Evolutionary conservation across 2,113 vertebrate species (phyloP).

Genomic region (Motacilla alba): DNA sequence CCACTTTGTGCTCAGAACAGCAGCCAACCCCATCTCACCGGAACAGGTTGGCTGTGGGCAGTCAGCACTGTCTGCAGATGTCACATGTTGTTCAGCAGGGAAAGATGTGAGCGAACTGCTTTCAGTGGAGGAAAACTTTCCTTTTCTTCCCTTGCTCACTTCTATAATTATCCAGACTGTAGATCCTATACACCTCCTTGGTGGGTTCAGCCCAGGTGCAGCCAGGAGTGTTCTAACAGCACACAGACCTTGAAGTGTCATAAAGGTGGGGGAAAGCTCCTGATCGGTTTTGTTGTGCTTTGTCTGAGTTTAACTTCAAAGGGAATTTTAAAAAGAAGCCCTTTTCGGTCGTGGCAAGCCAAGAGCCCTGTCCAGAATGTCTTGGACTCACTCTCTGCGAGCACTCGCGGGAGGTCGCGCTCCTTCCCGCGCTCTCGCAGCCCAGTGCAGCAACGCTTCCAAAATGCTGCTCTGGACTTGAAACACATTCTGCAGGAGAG

Average conservation of each 20-base stretch:
- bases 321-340: neutral
- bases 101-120: neutral
- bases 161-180: neutral
- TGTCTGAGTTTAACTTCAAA: neutral
- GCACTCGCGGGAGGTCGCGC: neutral
- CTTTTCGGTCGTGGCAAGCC: neutral
- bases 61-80: neutral
- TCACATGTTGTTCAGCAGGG: neutral
- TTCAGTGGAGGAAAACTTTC: neutral
- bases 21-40: neutral
- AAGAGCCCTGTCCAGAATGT: neutral
- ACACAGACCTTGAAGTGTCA: neutral
- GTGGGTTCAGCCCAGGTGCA: neutral
- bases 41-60: neutral
- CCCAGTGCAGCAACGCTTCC: fast-evolving
- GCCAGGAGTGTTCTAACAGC: neutral
- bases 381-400: neutral
- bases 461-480: neutral
- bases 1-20: neutral
- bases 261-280: neutral
- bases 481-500: neutral
- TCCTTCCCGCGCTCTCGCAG: fast-evolving
- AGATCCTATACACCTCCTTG: neutral
- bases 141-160: neutral
- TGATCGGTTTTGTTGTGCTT: neutral